These are phyloP conservation scores for Nomada lathburiana DNA, from an alignment of 2,888 invertebrate genomes.

Conservation along the genomic window DNA sequence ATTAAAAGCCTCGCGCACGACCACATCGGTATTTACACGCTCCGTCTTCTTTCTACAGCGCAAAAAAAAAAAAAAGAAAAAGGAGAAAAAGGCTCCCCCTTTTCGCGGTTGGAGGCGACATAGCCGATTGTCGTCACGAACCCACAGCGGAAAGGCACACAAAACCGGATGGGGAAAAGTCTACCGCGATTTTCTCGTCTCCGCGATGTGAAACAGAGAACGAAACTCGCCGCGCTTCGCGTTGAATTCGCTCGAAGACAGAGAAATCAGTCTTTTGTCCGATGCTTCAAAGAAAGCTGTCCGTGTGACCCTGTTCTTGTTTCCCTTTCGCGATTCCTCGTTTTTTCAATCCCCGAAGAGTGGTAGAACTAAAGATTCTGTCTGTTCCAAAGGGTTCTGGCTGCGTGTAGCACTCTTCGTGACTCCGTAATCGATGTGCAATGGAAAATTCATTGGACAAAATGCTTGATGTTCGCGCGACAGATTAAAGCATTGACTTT, in stretches of 20 bases:
- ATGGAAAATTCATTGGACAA: no score
- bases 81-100: conserved; percentile 5
- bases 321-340: not conserved
- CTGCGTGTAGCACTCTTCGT: no score
- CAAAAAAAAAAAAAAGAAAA: not conserved
- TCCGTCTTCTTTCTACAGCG: conserved; percentile 27
- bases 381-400: not conserved
- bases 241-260: not conserved
- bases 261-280: conserved; percentile 7
- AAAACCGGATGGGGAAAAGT: conserved; percentile 37
- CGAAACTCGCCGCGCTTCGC: not conserved
- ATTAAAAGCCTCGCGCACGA: conserved; percentile 74
- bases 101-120: conserved; percentile 14
- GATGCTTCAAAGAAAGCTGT: not conserved
- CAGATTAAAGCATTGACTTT: no score
- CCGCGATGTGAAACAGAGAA: not conserved
- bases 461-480: no score
- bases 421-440: no score
- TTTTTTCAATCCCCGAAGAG: conserved; percentile 6
- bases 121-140: conserved; percentile 33
- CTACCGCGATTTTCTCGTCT: conserved; percentile 31
- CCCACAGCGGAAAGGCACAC: conserved; percentile 16
- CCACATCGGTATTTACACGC: conserved; percentile 40
- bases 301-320: conserved; percentile 22
- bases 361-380: not conserved